These are phyloP conservation scores for Amblyraja radiata DNA, from an alignment of 2,797 vertebrate genomes.

Conservation along the genomic window DNA sequence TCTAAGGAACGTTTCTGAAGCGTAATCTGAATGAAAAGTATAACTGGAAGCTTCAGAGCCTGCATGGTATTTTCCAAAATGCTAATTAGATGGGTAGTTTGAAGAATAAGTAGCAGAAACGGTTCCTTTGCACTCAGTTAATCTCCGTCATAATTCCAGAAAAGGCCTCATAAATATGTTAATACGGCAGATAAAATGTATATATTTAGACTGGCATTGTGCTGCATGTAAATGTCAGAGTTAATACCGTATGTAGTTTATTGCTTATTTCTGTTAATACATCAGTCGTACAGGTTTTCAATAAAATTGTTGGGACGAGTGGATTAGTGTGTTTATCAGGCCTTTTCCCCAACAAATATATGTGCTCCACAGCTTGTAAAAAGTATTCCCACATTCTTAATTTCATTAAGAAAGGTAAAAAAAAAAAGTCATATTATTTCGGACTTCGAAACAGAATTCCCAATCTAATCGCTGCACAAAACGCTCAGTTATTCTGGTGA, in stretches of 20 bases:
- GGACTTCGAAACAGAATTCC: background rate
- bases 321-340: background rate
- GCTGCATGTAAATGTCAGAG: constrained; percentile 1
- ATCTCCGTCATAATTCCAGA: background rate
- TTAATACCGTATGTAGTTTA: constrained; percentile 8
- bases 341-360: too few relatives aligned
- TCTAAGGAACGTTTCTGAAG: background rate
- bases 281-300: constrained; percentile 6
- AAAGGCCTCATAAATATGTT: constrained; percentile 15
- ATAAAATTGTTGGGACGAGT: background rate
- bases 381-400: background rate
- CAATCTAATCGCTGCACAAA: background rate
- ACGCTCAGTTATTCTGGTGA: background rate
- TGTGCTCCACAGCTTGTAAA: background rate
- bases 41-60: background rate
- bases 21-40: background rate
- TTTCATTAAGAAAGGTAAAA: background rate
- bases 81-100: background rate
- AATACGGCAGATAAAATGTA: background rate
- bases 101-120: background rate
- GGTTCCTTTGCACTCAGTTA: background rate
- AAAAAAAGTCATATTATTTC: background rate
- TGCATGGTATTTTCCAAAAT: constrained; percentile 9
- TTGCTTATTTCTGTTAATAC: constrained; percentile 16
- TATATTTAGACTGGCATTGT: constrained; percentile 9